Evolutionary conservation across 2,113 vertebrate species (phyloP).

Genomic region (Okapia johnstoni): DNA sequence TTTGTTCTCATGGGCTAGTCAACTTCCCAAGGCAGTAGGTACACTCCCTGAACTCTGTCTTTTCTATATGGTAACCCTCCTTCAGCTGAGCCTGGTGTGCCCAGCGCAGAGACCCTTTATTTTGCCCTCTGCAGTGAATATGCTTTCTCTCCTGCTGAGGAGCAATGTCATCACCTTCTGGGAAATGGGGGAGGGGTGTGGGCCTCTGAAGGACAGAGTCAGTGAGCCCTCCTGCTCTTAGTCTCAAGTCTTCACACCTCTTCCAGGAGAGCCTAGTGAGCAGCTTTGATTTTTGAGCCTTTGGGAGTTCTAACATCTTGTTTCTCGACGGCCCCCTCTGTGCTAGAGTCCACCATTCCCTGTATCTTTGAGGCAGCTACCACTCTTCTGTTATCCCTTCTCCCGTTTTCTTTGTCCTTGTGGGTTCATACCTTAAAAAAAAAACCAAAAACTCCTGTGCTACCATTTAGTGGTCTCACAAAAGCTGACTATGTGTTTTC

Average conservation of each 20-base stretch:
- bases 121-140: background rate
- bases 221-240: background rate
- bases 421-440: background rate
- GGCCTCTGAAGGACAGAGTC: background rate
- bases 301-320: background rate
- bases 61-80: fast-evolving
- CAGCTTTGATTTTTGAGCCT: background rate
- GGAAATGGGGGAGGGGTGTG: background rate
- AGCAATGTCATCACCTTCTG: background rate
- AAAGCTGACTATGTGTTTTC: background rate
- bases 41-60: too few species aligned
- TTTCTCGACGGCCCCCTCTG: fast-evolving
- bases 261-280: background rate
- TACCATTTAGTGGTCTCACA: background rate
- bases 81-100: too few species aligned
- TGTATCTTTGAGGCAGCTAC: background rate
- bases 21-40: background rate
- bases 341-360: background rate
- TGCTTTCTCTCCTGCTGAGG: background rate
- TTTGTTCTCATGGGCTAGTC: background rate
- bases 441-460: background rate
- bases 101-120: background rate
- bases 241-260: background rate
- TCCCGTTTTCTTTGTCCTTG: background rate
- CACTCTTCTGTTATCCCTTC: background rate